A percentile compares a stretch with the other conserved stretches of the same genome.
phyloP scores from a whole-genome alignment of 2,797 vertebrate genomes.

The Limnodromus scolopaceus region DNA sequence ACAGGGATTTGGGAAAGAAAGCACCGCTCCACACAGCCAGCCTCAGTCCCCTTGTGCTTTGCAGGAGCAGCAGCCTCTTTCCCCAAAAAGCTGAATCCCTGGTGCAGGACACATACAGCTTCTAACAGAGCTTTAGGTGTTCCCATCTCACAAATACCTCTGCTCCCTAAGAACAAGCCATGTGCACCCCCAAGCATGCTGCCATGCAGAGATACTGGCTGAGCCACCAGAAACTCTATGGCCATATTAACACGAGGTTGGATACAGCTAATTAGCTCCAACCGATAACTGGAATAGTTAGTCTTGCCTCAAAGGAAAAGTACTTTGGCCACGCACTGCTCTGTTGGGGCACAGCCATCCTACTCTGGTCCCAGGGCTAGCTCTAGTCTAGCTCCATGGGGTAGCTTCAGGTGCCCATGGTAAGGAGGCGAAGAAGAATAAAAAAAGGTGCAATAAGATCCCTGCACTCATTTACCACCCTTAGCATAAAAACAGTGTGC shows the following conservation, averaged over 20 bases:
- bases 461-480: background rate
- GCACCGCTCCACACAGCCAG: background rate
- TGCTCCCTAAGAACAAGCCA: background rate
- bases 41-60: background rate
- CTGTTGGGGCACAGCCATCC: background rate
- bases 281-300: background rate
- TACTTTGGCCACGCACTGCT: background rate
- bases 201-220: background rate
- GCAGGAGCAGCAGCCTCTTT: background rate
- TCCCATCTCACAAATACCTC: background rate
- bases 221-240: background rate
- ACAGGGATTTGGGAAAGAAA: background rate
- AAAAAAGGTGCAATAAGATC: background rate
- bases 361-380: background rate
- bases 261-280: background rate
- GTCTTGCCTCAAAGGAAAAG: background rate
- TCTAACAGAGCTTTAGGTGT: background rate
- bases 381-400: background rate
- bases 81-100: background rate
- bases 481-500: background rate
- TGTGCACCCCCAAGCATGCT: background rate
- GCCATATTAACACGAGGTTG: background rate
- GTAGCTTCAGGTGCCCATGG: background rate
- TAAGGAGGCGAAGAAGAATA: background rate
- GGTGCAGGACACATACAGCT: background rate